phyloP scores from a whole-genome alignment of 2,888 invertebrate genomes.

The Stenchaetothrips biformis region DNA sequence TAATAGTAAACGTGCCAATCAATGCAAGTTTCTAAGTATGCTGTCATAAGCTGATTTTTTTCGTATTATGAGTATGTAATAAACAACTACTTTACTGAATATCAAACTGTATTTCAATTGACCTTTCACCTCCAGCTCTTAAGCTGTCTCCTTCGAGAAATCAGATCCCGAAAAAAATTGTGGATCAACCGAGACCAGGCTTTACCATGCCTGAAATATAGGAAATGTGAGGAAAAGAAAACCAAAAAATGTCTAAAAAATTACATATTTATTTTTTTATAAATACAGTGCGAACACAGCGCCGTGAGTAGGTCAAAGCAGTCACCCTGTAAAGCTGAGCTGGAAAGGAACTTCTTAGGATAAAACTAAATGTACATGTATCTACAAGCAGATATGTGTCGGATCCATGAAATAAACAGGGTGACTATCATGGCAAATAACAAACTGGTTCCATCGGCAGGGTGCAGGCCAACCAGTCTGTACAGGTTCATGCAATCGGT shows the following conservation, averaged over 20 bases:
- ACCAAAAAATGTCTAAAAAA: background rate
- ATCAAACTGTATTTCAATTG: too few relatives aligned
- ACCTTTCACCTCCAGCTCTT: too few relatives aligned
- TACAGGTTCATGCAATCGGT: background rate
- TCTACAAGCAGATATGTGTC: background rate
- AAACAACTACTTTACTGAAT: too few relatives aligned
- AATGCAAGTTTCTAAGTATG: too few relatives aligned
- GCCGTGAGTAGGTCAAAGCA: background rate
- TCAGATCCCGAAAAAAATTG: too few relatives aligned
- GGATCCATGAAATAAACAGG: too few relatives aligned
- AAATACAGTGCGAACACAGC: background rate
- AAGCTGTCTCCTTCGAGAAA: too few relatives aligned
- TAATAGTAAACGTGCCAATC: too few relatives aligned
- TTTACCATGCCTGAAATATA: too few relatives aligned
- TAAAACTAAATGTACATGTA: background rate
- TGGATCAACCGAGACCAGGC: too few relatives aligned
- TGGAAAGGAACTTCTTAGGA: background rate
- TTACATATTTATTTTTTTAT: constrained; percentile 19
- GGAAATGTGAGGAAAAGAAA: background rate
- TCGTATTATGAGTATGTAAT: too few relatives aligned
- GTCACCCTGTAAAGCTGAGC: background rate
- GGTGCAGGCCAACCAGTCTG: background rate
- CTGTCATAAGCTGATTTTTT: too few relatives aligned
- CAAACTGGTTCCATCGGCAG: background rate
- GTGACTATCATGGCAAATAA: constrained; percentile 13